Base-by-base conservation (phyloP, 1,140 invertebrate species). In the Scaptomyza hsui region DNA sequence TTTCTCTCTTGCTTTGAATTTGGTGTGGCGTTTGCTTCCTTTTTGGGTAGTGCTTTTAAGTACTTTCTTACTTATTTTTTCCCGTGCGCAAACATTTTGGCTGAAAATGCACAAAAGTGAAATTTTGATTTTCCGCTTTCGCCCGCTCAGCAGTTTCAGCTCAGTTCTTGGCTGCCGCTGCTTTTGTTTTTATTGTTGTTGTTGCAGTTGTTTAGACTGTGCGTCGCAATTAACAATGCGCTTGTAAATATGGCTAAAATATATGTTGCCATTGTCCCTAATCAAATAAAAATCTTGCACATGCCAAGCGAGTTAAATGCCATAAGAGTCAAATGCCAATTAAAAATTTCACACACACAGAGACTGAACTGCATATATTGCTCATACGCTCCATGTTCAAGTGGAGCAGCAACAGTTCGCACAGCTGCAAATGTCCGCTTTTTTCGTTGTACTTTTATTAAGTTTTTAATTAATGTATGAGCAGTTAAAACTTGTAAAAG, bases 401-500 rank as follows among this genome's bases (percentile, higher is more conserved):
- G 44, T 13, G 21, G 15, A 69, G 39, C 62, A 68, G 48, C 62
- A 68, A 60, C 55, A 67, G 57, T 52, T 69, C 26, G 57, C 35
- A 47, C 59, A 73, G 48, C 57, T 62, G 65, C 71, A 61, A 55
- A 61, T 59, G 65, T 60, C 44, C 57, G 35, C 29, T 59, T 69
- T 29, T 29, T 70, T 56, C 29, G 60, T 72, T 63, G 78, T 77
- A 72, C 68, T 86, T 88, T 86, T 88, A 86, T 88, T 88, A 88
- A 88, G 82, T 88, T 88, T 88, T 88, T 88, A 88, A 88, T 88
- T 88, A 88, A 88, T 88, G 82, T 88, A 88, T 81, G 82, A 88
- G 82, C 82, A 82, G 82, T 88, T 88, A 82, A 88, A 88, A 88
- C 82, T 88, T 88, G 82, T 88, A 88, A 88, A 82, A 88, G 78